A percentile compares a stretch with the other conserved stretches of the same genome.
These are phyloP conservation scores for Agapetus fuscipes DNA, from an alignment of 2,888 invertebrate species.

Conservation along the genomic window DNA sequence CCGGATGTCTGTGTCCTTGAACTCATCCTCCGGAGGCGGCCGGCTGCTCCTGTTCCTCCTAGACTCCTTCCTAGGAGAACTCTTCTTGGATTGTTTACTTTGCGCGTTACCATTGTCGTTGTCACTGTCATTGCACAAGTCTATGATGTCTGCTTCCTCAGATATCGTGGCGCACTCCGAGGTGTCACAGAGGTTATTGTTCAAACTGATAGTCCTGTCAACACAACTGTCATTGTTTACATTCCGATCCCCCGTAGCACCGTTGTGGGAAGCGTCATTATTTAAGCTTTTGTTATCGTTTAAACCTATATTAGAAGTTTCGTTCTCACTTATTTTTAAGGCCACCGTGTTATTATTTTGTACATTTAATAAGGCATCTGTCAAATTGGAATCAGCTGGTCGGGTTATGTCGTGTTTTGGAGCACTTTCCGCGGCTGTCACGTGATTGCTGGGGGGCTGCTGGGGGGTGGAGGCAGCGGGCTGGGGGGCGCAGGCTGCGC, in stretches of 20 bases:
- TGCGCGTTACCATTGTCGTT: conserved; percentile 7
- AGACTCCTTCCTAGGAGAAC: conserved; percentile 21
- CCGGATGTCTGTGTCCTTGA: conserved; percentile 10
- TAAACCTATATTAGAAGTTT: conserved; percentile 1
- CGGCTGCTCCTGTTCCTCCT: conserved; percentile 10
- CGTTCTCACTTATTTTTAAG: conserved; percentile 3
- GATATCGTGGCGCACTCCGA: not conserved
- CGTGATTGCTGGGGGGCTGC: conserved; percentile 29
- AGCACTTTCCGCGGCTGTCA: conserved; percentile 30
- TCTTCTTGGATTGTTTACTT: conserved; percentile 28
- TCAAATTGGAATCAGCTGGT: conserved; percentile 18
- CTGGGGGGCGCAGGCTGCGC: conserved; percentile 23
- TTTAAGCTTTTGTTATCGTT: conserved; percentile 23
- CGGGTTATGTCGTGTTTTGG: conserved; percentile 22
- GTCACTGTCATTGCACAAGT: conserved; percentile 13
- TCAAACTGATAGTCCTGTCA: not conserved
- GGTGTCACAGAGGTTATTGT: too few species aligned
- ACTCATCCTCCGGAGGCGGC: conserved; percentile 5
- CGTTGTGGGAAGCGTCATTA: too few species aligned
- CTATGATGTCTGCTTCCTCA: conserved; percentile 25
- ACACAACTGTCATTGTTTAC: conserved; percentile 38
- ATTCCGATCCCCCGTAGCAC: too few species aligned
- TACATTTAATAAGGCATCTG: conserved; percentile 10
- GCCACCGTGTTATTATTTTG: conserved; percentile 20
- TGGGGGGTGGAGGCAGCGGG: conserved; percentile 3